Conservation (phyloP, 2,797 vertebrate genomes). For the Gambusia yucatana region DNA sequence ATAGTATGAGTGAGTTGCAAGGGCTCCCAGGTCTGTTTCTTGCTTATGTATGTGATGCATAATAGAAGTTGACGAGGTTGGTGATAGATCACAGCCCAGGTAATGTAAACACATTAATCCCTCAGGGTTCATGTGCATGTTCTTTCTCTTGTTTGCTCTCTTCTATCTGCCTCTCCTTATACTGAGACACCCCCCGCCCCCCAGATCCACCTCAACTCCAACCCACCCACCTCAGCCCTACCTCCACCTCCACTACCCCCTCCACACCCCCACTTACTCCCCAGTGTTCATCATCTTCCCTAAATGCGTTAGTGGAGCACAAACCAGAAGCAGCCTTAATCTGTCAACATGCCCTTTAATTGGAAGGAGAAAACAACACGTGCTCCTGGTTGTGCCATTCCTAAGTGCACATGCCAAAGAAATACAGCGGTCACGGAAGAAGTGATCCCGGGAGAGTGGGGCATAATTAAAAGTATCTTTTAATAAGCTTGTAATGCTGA, state of each 20-base stretch:
- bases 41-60: slow-evolving; percentile 78
- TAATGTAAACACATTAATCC: slow-evolving; percentile 83
- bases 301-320: slow-evolving; percentile 81
- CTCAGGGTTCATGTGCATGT: slow-evolving; percentile 73
- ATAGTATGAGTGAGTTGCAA: slow-evolving; percentile 75
- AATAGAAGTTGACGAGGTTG: slow-evolving; percentile 81
- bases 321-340: slow-evolving; percentile 80
- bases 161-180: slow-evolving; percentile 37
- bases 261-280: not conserved
- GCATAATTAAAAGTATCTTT: slow-evolving; percentile 80
- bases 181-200: slow-evolving; percentile 13
- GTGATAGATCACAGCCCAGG: slow-evolving; percentile 83
- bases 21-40: slow-evolving; percentile 71
- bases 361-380: slow-evolving; percentile 77
- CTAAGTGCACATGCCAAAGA: slow-evolving; percentile 78
- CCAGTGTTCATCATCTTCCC: slow-evolving; percentile 70
- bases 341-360: slow-evolving; percentile 84
- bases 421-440: slow-evolving; percentile 67
- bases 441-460: slow-evolving; percentile 68
- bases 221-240: not conserved
- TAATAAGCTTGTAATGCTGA: slow-evolving; percentile 79
- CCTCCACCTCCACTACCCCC: not conserved
- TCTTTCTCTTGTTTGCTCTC: slow-evolving; percentile 54
- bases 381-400: slow-evolving; percentile 78
- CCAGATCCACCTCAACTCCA: slow-evolving; percentile 8